Evolutionary conservation across 1,140 invertebrate species (phyloP).

Genomic region (Scaptomyza pallida): DNA sequence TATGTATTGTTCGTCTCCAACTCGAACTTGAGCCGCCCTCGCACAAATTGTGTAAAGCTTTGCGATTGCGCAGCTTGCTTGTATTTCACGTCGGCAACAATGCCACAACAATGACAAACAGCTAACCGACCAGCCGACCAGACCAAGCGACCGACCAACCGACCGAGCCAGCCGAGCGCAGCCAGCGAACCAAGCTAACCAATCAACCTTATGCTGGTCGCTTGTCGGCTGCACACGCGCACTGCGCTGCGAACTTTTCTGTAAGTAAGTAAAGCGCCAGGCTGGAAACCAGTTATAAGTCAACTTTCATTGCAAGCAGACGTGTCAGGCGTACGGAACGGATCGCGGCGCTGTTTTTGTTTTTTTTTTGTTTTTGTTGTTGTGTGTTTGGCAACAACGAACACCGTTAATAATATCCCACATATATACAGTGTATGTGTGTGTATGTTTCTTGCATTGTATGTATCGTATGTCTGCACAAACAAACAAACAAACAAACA

Average conservation of each 20-base stretch:
- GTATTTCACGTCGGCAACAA: constrained; percentile 75
- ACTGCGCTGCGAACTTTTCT: constrained; percentile 53
- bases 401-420: constrained; percentile 16
- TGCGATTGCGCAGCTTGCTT: constrained; percentile 74
- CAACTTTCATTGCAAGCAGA: constrained; percentile 83
- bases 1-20: too few species aligned
- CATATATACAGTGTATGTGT: constrained; percentile 6
- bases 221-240: constrained; percentile 55
- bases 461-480: neutral
- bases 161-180: constrained; percentile 7
- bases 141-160: constrained; percentile 11
- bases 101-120: constrained; percentile 76
- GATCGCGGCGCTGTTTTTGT: too few species aligned
- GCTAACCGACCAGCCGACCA: constrained; percentile 41
- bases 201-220: constrained; percentile 60
- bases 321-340: constrained; percentile 60
- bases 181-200: constrained; percentile 19
- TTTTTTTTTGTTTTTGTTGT: constrained; percentile 39
- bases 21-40: constrained; percentile 43
- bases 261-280: constrained; percentile 36
- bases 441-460: constrained; percentile 6
- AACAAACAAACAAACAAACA: constrained; percentile 1
- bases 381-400: constrained; percentile 48
- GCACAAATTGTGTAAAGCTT: constrained; percentile 66
- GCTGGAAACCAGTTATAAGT: constrained; percentile 79